Evolutionary conservation across 1,140 invertebrate species (phyloP), one percentile per base, ranked within the genome.

Genomic region (Berghia stephanieae): DNA sequence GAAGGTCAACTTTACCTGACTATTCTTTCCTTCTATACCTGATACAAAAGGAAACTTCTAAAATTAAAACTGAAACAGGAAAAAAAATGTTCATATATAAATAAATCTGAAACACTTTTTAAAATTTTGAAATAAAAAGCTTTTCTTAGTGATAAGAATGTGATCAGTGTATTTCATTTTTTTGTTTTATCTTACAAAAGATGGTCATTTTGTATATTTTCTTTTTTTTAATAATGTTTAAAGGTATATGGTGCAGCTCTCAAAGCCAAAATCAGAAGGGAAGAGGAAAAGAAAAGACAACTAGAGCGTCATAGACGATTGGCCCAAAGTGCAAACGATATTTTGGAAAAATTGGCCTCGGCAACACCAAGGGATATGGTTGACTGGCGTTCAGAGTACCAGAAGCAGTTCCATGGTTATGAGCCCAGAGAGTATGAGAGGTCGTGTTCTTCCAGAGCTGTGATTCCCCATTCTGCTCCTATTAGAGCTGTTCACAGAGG

Each of bases 391-490:
- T 75, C 73, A 3, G 73, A 75, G 42, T 75, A 75, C 60, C n/a
- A 31, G 3, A 42, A 66, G 49, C 73, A 75, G 73, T 75, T 66
- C 42, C 73, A 75, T 46, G 73, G 57, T 3, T 75, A 75, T 57
- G 57, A 75, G 36, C 73, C 73, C 8, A 66, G 27, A 46, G 73
- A 75, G 6, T 75, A 75, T 67, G 21, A 75, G 27, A 66, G 49
- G 49, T 57, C 73, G 24, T 8, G 43, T 3, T 43, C 57, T 13
- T 3, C 57, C 16, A 57, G 57, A 16, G 40, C 57, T 66, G 73
- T 75, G 57, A 75, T 75, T 44, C 73, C 73, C 13, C 55, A 60
- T 21, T 43, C 73, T 3, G n/a, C 73, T 3, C 38, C 49, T 24
- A 40, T 75, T 21, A 13, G n/a, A 3, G 57, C 57, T 27, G 73